phyloP scores from a whole-genome alignment of 2,113 vertebrate genomes.

The Pangasianodon gigas region DNA sequence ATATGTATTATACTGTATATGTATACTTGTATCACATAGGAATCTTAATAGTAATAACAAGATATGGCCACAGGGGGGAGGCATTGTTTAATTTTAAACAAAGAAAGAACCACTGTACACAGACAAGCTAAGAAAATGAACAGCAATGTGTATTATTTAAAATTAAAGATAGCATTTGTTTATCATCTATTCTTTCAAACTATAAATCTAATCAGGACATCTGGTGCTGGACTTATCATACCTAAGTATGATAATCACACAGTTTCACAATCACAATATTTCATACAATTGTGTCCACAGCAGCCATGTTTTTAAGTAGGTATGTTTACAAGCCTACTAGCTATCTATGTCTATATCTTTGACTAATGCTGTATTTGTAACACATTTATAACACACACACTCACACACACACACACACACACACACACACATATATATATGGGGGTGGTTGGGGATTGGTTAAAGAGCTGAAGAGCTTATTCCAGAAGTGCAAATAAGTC shows the following conservation, averaged over 20 bases:
- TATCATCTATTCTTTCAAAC: neutral
- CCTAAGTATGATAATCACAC: neutral
- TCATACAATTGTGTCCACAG: neutral
- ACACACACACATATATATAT: no score
- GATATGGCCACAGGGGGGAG: slow-evolving; percentile 44
- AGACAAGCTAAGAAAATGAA: neutral
- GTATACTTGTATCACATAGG: neutral
- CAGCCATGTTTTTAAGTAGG: neutral
- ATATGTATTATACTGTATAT: neutral
- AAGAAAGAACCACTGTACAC: accelerated
- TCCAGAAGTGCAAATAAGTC: slow-evolving; percentile 35
- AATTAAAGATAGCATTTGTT: neutral
- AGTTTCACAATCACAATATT: neutral
- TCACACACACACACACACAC: neutral
- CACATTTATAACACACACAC: neutral
- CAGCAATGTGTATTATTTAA: neutral
- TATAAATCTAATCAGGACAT: neutral
- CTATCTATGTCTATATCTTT: neutral
- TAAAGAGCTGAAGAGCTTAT: neutral
- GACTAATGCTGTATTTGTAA: neutral
- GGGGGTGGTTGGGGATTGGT: no score
- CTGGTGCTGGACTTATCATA: neutral
- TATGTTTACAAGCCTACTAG: neutral
- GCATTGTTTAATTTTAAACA: slow-evolving; percentile 16
- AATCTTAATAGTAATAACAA: neutral